phyloP scores from a whole-genome alignment of 2,113 vertebrate species.

The Perognathus longimembris region DNA sequence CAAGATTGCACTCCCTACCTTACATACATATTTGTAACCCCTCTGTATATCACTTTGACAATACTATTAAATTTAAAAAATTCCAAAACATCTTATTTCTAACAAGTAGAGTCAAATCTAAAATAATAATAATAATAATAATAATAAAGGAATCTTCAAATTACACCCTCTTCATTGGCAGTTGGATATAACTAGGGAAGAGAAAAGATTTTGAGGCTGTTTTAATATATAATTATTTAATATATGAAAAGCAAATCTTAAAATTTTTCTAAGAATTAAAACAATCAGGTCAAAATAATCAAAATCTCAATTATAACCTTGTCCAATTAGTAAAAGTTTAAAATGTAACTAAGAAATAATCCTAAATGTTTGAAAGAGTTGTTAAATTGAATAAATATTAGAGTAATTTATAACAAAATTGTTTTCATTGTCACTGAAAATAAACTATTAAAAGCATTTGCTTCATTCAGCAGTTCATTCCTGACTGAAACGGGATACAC shows the following conservation, averaged over 20 bases:
- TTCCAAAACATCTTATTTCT: too few relatives aligned
- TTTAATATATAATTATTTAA: neutral
- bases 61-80: too few relatives aligned
- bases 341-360: constrained; percentile 36
- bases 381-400: constrained; percentile 39
- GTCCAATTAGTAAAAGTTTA: neutral
- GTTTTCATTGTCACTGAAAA: constrained; percentile 22
- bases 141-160: neutral
- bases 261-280: neutral
- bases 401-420: neutral
- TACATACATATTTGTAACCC: too few relatives aligned
- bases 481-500: constrained; percentile 41
- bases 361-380: constrained; percentile 1
- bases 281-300: neutral
- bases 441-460: constrained; percentile 35
- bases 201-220: neutral
- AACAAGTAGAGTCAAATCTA: too few relatives aligned
- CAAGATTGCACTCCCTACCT: too few relatives aligned
- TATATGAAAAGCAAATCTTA: neutral
- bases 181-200: neutral
- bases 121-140: too few relatives aligned
- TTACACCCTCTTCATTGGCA: neutral
- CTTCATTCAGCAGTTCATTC: constrained; percentile 10
- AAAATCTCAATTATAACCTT: neutral
- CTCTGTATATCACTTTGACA: too few relatives aligned